Percentiles rank a stretch among this genome's conserved stretches.
Evolutionary conservation across 2,797 vertebrate species (phyloP).

Genomic region (Rhinatrema bivittatum): DNA sequence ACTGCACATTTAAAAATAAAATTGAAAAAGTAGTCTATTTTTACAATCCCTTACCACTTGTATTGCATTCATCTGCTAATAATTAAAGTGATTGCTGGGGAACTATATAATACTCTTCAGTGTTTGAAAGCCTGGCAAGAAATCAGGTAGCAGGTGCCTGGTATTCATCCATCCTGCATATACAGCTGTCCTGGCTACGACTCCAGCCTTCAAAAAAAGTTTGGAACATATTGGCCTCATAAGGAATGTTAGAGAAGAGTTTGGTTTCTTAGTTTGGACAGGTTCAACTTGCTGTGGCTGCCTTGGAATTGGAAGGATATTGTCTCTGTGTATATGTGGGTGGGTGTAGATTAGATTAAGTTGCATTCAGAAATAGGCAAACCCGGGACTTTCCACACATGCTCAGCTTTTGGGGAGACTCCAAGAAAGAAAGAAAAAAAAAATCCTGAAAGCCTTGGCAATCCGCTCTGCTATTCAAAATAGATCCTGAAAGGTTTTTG

Average conservation of each 20-base stretch:
- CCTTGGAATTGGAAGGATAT: neutral
- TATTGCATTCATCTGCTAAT: conserved; percentile 11
- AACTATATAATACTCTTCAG: conserved; percentile 19
- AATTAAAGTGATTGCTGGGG: conserved; percentile 1
- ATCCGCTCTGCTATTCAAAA: conserved; percentile 4
- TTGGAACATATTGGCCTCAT: conserved; percentile 13
- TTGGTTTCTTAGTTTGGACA: accelerated
- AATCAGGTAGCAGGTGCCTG: conserved; percentile 30
- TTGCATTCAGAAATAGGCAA: conserved; percentile 6
- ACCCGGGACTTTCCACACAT: conserved; percentile 7
- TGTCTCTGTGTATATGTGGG: neutral
- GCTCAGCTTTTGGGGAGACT: conserved; percentile 3
- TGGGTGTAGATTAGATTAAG: neutral
- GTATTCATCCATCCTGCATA: conserved; percentile 10
- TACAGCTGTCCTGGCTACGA: conserved; percentile 17
- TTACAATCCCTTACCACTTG: conserved; percentile 9
- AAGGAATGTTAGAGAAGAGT: neutral
- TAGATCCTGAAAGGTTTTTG: conserved; percentile 1
- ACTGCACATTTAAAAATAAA: too few relatives aligned
- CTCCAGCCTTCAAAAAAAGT: conserved; percentile 22
- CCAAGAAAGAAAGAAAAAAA: too few relatives aligned
- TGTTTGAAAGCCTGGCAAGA: conserved; percentile 16
- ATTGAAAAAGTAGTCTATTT: too few relatives aligned
- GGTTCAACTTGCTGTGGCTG: accelerated
- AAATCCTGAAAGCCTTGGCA: neutral